A percentile compares a stretch with the other conserved stretches of the same genome.
phyloP scores from a whole-genome alignment of 2,888 invertebrate genomes.

The Sarcophaga carnaria region DNA sequence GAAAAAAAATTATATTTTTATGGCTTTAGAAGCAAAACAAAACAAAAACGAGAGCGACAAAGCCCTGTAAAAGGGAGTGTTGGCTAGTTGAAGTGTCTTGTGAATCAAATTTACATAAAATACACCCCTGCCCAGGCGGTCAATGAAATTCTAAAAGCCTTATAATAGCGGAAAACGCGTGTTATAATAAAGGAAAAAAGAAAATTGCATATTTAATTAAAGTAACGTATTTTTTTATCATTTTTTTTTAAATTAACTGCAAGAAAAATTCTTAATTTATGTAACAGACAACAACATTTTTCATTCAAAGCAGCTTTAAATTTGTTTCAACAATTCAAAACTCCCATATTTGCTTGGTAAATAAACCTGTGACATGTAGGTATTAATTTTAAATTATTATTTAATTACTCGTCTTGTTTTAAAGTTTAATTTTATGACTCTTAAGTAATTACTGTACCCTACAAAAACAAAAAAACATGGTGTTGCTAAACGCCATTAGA shows the following conservation, averaged over 20 bases:
- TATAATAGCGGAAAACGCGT: constrained; percentile 60
- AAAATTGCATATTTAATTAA: constrained; percentile 68
- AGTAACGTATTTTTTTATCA: constrained; percentile 67
- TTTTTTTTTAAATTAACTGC: background rate
- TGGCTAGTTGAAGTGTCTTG: constrained; percentile 61
- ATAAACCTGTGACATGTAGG: too few relatives aligned
- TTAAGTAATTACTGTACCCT: too few relatives aligned
- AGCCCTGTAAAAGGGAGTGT: constrained; percentile 38
- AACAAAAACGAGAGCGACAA: background rate
- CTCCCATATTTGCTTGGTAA: too few relatives aligned
- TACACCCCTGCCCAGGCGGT: constrained; percentile 62
- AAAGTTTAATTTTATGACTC: too few relatives aligned
- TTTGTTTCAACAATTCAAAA: too few relatives aligned
- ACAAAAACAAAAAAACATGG: too few relatives aligned
- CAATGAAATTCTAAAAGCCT: constrained; percentile 37
- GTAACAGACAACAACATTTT: background rate
- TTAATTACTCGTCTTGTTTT: too few relatives aligned
- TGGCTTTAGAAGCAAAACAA: background rate
- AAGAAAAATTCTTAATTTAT: background rate
- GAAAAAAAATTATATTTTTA: background rate
- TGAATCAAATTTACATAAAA: constrained; percentile 65
- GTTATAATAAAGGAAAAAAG: constrained; percentile 24
- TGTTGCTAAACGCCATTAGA: too few relatives aligned
- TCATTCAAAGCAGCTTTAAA: too few relatives aligned
- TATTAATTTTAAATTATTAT: too few relatives aligned